A percentile compares a stretch with the other conserved stretches of the same genome.
Conservation (phyloP, 2,113 vertebrate species). For the Fregetta grallaria region DNA sequence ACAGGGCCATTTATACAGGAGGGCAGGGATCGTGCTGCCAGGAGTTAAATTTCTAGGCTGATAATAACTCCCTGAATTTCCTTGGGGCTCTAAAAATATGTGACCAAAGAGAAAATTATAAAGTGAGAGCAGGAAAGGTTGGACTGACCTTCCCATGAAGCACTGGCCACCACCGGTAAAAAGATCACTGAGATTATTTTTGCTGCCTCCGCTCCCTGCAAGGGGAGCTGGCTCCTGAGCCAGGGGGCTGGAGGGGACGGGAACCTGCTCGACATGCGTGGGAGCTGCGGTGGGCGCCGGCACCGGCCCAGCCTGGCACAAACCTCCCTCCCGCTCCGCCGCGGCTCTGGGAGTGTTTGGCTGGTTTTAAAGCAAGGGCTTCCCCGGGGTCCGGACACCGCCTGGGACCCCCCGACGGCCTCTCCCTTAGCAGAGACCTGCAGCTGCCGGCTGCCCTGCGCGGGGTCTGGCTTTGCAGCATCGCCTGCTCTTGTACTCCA, state of each 20-base stretch:
- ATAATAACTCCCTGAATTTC: neutral
- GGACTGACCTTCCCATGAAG: neutral
- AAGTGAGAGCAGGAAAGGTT: neutral
- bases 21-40: neutral
- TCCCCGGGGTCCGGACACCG: fast-evolving
- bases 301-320: neutral
- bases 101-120: neutral
- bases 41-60: neutral
- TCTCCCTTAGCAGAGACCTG: neutral
- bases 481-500: neutral
- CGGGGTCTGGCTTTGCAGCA: neutral
- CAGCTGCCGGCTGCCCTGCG: neutral
- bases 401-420: neutral
- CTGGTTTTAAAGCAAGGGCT: neutral
- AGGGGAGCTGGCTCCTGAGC: neutral
- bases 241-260: fast-evolving
- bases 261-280: fast-evolving
- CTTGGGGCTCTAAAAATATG: neutral
- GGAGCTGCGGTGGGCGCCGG: fast-evolving
- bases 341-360: neutral
- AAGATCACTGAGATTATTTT: neutral
- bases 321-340: fast-evolving
- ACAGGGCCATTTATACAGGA: fast-evolving
- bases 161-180: neutral
- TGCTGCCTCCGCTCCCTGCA: neutral